phyloP scores from a whole-genome alignment of 2,113 vertebrate genomes.

The Malurus melanocephalus region DNA sequence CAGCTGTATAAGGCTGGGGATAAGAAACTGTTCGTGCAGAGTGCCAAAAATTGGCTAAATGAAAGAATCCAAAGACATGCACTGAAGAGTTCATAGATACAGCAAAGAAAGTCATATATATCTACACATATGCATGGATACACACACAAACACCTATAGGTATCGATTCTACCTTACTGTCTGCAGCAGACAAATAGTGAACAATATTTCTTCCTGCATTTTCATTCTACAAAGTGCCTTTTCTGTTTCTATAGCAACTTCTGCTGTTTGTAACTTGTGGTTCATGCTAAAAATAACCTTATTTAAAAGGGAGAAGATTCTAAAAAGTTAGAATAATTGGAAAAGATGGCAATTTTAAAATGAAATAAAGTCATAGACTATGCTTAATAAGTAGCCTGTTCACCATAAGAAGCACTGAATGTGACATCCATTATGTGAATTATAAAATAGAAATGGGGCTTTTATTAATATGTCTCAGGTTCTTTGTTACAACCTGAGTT shows the following conservation, averaged over 20 bases:
- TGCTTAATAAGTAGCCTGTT: slow-evolving; percentile 38
- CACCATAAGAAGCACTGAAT: slow-evolving; percentile 32
- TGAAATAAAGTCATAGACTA: slow-evolving; percentile 50
- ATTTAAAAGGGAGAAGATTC: slow-evolving; percentile 52
- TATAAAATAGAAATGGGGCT: slow-evolving; percentile 43
- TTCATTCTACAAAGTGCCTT: slow-evolving; percentile 53
- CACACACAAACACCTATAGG: not conserved
- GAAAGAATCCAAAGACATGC: not conserved
- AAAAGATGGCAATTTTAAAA: slow-evolving; percentile 40
- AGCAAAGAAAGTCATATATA: not conserved
- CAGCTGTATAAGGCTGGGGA: not conserved
- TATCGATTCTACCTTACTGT: slow-evolving; percentile 24
- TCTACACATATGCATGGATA: not conserved
- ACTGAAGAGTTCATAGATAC: not conserved
- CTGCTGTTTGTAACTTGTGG: slow-evolving; percentile 69
- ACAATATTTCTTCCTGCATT: slow-evolving; percentile 40
- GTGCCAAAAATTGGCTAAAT: slow-evolving; percentile 5
- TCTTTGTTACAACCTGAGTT: slow-evolving; percentile 29
- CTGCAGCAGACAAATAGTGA: slow-evolving; percentile 37
- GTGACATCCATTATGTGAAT: slow-evolving; percentile 25
- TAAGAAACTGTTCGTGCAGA: not conserved
- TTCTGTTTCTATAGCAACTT: slow-evolving; percentile 77
- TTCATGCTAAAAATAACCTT: slow-evolving; percentile 61
- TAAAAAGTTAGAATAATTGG: slow-evolving; percentile 58
- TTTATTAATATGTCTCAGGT: slow-evolving; percentile 36